phyloP scores from a whole-genome alignment of 2,113 vertebrate genomes.

The Notarius lentiginosus region DNA sequence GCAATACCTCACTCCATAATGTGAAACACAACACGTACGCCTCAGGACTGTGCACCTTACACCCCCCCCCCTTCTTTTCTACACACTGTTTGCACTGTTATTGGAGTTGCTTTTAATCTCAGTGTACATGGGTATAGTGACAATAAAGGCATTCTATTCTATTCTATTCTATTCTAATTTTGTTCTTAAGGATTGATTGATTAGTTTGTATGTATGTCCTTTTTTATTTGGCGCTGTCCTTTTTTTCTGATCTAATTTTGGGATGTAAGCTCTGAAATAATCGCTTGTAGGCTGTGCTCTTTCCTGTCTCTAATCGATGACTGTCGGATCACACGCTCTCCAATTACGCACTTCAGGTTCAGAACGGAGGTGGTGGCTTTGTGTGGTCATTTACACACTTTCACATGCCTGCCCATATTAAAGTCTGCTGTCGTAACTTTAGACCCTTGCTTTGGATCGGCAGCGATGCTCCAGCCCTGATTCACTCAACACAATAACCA shows the following conservation, averaged over 20 bases:
- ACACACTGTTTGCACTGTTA: too few relatives aligned
- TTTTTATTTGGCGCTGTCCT: neutral
- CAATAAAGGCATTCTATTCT: too few relatives aligned
- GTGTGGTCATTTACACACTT: neutral
- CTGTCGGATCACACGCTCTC: neutral
- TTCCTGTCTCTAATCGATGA: neutral
- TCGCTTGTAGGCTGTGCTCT: slow-evolving; percentile 26
- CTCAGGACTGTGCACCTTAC: too few relatives aligned
- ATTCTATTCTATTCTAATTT: neutral
- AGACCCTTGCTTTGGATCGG: neutral
- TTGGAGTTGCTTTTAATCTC: too few relatives aligned
- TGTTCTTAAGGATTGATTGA: neutral
- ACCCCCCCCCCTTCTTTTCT: too few relatives aligned
- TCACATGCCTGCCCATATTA: neutral
- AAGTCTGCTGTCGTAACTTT: neutral
- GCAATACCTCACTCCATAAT: too few relatives aligned
- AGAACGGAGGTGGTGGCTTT: neutral
- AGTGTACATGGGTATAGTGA: too few relatives aligned
- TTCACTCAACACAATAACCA: neutral
- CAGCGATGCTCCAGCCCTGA: neutral
- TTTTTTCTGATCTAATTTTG: neutral
- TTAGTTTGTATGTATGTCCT: neutral
- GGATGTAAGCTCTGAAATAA: neutral
- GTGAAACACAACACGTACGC: too few relatives aligned
- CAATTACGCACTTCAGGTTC: slow-evolving; percentile 14